phyloP scores from a whole-genome alignment of 2,113 vertebrate species.

The Anolis sagrei region DNA sequence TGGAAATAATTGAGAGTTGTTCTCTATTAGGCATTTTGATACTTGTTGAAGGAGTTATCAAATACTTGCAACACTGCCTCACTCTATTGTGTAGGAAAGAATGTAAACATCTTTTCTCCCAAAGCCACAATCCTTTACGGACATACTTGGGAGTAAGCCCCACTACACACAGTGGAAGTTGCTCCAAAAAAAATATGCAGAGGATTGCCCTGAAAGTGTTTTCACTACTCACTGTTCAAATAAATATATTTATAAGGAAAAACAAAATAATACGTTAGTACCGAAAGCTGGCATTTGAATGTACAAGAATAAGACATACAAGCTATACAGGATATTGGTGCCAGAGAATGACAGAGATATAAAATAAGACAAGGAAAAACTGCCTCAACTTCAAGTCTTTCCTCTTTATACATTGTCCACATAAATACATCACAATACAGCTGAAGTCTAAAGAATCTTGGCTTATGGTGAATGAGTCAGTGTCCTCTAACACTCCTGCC shows the following conservation, averaged over 20 bases:
- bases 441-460: not conserved
- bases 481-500: not conserved
- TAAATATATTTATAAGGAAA: constrained; percentile 1
- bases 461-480: not conserved
- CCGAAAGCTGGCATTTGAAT: not conserved
- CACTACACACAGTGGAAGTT: not conserved
- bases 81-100: constrained; percentile 61
- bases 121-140: constrained; percentile 18
- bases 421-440: not conserved
- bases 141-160: not conserved
- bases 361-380: not conserved
- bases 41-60: constrained; percentile 40
- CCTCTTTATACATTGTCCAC: not conserved
- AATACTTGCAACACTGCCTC: constrained; percentile 50
- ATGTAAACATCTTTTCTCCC: constrained; percentile 31
- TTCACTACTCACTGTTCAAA: not conserved
- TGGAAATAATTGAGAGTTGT: constrained; percentile 47
- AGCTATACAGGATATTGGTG: not conserved
- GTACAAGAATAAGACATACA: not conserved
- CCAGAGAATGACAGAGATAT: constrained; percentile 1
- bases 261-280: constrained; percentile 31
- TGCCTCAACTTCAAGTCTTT: not conserved
- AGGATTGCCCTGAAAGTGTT: constrained; percentile 5
- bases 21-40: constrained; percentile 30
- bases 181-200: not conserved